Evolutionary conservation across 2,888 invertebrate species (phyloP), one percentile per base, ranked within the genome.

Genomic region (Leucophenga maculata): DNA sequence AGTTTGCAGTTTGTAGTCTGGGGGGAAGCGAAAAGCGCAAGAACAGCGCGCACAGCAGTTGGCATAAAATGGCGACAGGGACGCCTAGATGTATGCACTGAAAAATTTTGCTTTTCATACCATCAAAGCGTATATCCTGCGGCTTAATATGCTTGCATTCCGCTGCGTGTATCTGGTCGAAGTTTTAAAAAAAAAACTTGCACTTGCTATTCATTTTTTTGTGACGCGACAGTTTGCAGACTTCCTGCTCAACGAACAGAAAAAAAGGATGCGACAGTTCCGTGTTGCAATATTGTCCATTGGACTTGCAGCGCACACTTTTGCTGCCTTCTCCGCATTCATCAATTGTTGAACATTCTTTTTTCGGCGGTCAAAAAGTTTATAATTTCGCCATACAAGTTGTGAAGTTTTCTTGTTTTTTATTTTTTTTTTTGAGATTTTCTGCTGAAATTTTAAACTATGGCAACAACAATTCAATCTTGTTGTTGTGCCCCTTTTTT

Each of bases 1-100:
- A 81, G 80, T 39, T 83, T 82, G 73, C 80, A 80, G 82, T 79
- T 80, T 76, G 73, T n/a, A n/a, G n/a, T n/a, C n/a, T n/a, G n/a
- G n/a, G n/a, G n/a, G n/a, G n/a, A n/a, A 76, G 75, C 62, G 46
- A 32, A 62, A 62, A 62, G 46, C 62, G 62, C 39, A 39, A 22
- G 46, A 4, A 4, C 26, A 26, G 26, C 26, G 26, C 26, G 18
- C 62, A 18, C 6, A 20, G 46, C 46, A 46, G 62, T 62, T 62
- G 62, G n/a, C 66, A 44, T 52, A n/a, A 60, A 22, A 65, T 65
- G 48, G 52, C 32, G 32, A 20, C n/a, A 67, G 46, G 46, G 8
- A 20, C 9, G 18, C 39, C 11, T 60, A 31, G 59, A 39, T 60
- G 31, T 6, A 16, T 39, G 16, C 59, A 60, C 39, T 60, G 59